These are phyloP conservation scores for Antechinus stuartii DNA, from an alignment of 2,113 vertebrate species.

Conservation along the genomic window DNA sequence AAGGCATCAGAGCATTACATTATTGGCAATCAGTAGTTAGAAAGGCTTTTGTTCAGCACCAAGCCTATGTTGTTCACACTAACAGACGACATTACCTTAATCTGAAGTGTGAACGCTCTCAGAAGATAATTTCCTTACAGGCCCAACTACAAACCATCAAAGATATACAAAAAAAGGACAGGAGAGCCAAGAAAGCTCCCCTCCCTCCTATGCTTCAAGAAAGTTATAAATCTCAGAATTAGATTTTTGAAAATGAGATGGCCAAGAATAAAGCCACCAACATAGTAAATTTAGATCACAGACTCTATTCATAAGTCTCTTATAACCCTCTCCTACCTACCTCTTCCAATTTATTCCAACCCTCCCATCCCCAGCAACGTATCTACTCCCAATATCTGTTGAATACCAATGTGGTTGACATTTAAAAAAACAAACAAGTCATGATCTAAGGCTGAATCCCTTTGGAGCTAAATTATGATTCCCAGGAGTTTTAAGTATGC, in stretches of 20 bases:
- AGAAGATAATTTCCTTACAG: slow-evolving; percentile 40
- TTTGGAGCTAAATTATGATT: slow-evolving; percentile 28
- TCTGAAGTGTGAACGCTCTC: slow-evolving; percentile 33
- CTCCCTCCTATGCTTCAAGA: slow-evolving; percentile 29
- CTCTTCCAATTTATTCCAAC: background rate
- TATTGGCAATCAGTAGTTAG: slow-evolving; percentile 62
- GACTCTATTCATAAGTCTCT: slow-evolving; percentile 29
- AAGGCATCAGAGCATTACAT: slow-evolving; percentile 72
- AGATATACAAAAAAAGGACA: slow-evolving; percentile 44
- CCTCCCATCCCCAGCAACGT: slow-evolving; percentile 9
- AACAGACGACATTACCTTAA: slow-evolving; percentile 33
- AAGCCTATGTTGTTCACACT: slow-evolving; percentile 5
- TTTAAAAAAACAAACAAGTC: background rate
- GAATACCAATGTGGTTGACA: slow-evolving; percentile 14
- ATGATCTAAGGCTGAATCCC: slow-evolving; percentile 19
- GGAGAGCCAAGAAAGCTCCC: background rate
- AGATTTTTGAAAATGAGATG: slow-evolving; percentile 39
- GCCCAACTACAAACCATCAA: slow-evolving; percentile 40
- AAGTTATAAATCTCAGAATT: slow-evolving; percentile 33
- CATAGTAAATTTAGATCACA: slow-evolving; percentile 29
- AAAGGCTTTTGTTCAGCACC: slow-evolving; percentile 38
- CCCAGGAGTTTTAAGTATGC: slow-evolving; percentile 6
- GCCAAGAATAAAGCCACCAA: slow-evolving; percentile 41
- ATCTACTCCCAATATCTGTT: background rate
- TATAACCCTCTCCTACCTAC: slow-evolving; percentile 32